Evolutionary conservation across 1,140 invertebrate genomes (phyloP).

Genomic region (Andrena cerasifolii): DNA sequence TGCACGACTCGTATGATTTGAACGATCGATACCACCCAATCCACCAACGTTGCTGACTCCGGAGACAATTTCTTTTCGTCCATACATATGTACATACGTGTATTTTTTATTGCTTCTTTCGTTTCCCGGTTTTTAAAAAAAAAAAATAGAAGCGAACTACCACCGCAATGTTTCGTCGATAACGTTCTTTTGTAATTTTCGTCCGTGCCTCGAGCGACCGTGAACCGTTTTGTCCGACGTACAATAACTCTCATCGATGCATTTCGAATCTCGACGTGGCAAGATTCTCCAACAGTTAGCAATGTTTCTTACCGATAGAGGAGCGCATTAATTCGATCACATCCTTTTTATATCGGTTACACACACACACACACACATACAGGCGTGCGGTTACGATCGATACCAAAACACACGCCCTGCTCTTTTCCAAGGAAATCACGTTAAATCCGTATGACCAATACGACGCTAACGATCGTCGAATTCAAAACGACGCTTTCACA

Average conservation of each 20-base stretch:
- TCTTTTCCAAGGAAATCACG: not conserved
- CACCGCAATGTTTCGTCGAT: not conserved
- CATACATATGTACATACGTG: conserved; percentile 48
- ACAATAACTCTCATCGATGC: conserved; percentile 16
- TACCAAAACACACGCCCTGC: not conserved
- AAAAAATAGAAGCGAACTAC: not conserved
- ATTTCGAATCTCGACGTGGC: conserved; percentile 4
- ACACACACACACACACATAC: not conserved
- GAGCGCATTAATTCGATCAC: not conserved
- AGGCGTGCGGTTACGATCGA: not conserved
- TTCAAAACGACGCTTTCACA: conserved; percentile 8
- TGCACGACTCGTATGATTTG: conserved; percentile 36
- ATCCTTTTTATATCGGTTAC: not conserved
- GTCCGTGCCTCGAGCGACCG: conserved; percentile 14
- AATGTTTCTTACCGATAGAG: conserved; percentile 21
- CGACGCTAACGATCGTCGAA: not conserved
- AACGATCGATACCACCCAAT: conserved; percentile 40
- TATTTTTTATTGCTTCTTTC: conserved; percentile 41
- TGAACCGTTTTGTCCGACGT: conserved; percentile 2
- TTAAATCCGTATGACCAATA: not conserved
- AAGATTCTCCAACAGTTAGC: conserved; percentile 42
- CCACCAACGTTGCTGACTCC: conserved; percentile 37
- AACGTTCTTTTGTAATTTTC: conserved; percentile 31
- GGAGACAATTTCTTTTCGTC: conserved; percentile 25
- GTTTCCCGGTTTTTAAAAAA: conserved; percentile 2